Conservation (phyloP, 2,113 vertebrate species). For the Beaufortia kweichowensis region DNA sequence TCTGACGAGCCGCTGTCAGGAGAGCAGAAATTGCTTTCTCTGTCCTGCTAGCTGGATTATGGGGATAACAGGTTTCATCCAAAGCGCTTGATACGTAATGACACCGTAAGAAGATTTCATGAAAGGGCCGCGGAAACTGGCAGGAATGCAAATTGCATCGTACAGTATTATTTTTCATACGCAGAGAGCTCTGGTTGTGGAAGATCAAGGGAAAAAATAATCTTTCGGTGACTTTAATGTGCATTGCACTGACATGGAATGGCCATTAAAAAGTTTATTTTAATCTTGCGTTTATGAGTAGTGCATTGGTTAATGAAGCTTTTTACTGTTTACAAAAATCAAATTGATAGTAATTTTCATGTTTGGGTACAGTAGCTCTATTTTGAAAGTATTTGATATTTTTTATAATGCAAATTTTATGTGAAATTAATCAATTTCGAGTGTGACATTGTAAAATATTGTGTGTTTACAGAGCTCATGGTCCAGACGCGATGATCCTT, state of each 20-base stretch:
- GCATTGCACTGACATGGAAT: not conserved
- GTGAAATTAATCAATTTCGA: too few relatives aligned
- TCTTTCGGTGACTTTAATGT: not conserved
- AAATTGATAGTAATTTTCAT: too few relatives aligned
- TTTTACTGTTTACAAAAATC: too few relatives aligned
- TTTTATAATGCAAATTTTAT: too few relatives aligned
- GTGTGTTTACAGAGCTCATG: slow-evolving; percentile 83
- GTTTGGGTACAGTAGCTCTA: too few relatives aligned
- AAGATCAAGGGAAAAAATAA: slow-evolving; percentile 16
- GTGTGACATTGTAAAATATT: not conserved
- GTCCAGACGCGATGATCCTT: slow-evolving; percentile 95
- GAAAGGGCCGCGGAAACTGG: not conserved
- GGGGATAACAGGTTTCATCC: slow-evolving; percentile 37
- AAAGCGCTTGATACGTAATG: slow-evolving; percentile 36
- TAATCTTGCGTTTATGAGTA: not conserved
- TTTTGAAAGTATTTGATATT: too few relatives aligned
- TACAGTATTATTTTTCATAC: slow-evolving; percentile 9
- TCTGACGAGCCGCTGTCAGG: slow-evolving; percentile 21
- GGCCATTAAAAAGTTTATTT: not conserved
- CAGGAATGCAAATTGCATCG: slow-evolving; percentile 36
- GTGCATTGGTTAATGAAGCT: not conserved
- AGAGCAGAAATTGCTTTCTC: slow-evolving; percentile 18
- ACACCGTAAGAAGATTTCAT: slow-evolving; percentile 4
- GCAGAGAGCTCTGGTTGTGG: not conserved
- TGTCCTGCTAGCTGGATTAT: slow-evolving; percentile 39